Evolutionary conservation across 1,140 invertebrate genomes (phyloP).

Genomic region (Bombyx mori): DNA sequence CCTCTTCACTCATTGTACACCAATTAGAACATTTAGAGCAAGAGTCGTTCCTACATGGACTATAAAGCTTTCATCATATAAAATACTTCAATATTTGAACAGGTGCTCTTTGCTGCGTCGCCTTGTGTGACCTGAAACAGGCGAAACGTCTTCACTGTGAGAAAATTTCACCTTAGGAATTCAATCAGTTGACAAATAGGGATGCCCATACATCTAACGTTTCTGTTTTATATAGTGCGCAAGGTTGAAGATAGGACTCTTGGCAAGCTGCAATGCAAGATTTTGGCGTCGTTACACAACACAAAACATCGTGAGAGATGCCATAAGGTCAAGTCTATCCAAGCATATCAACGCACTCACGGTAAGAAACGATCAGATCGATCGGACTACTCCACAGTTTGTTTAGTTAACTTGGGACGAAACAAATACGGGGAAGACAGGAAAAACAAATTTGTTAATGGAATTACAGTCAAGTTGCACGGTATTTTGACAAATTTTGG

Average conservation of each 20-base stretch:
- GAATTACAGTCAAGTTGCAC: slow-evolving; percentile 51
- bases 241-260: slow-evolving; percentile 28
- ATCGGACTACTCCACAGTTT: slow-evolving; percentile 2
- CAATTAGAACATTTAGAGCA: slow-evolving; percentile 36
- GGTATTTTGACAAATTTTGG: slow-evolving; percentile 65
- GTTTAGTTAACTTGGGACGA: slow-evolving; percentile 14
- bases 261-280: slow-evolving; percentile 38
- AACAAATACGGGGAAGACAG: slow-evolving; percentile 29
- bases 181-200: slow-evolving; percentile 30
- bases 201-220: slow-evolving; percentile 6
- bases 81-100: slow-evolving; percentile 34
- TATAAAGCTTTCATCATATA: slow-evolving; percentile 45
- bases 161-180: slow-evolving; percentile 25
- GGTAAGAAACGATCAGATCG: slow-evolving; percentile 13
- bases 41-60: slow-evolving; percentile 18
- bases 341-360: slow-evolving; percentile 41
- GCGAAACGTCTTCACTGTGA: slow-evolving; percentile 2
- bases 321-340: slow-evolving; percentile 58
- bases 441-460: not conserved
- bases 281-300: slow-evolving; percentile 66
- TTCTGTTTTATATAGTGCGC: slow-evolving; percentile 19
- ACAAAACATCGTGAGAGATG: slow-evolving; percentile 42
- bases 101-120: slow-evolving; percentile 19
- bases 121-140: slow-evolving; percentile 5
- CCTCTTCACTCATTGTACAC: slow-evolving; percentile 62